Percentiles rank a stretch among this genome's conserved stretches.
phyloP scores from a whole-genome alignment of 2,797 vertebrate genomes.

The Sarcophilus harrisii region DNA sequence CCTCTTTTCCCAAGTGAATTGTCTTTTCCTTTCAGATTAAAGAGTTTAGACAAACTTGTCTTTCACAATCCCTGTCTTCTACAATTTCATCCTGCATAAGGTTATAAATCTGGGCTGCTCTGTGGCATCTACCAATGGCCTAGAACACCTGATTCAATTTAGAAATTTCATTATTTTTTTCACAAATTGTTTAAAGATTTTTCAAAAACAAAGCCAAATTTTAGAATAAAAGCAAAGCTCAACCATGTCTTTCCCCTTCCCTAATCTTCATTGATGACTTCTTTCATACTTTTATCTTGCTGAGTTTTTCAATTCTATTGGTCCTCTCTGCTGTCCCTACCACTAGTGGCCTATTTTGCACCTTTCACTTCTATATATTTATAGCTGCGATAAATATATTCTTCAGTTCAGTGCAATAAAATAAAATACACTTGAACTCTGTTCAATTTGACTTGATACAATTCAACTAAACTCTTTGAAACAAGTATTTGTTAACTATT shows the following conservation, averaged over 20 bases:
- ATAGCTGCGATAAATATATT: conserved; percentile 2
- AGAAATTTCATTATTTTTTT: conserved; percentile 34
- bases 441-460: background rate
- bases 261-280: conserved; percentile 6
- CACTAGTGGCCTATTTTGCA: conserved; percentile 5
- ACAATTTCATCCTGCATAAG: background rate
- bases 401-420: background rate
- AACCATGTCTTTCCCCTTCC: background rate
- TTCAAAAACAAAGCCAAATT: conserved; percentile 38
- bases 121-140: background rate
- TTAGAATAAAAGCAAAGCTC: background rate
- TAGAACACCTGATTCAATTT: conserved; percentile 30
- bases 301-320: background rate
- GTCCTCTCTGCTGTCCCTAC: background rate
- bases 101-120: conserved; percentile 25
- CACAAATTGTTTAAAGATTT: conserved; percentile 37
- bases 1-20: background rate
- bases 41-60: background rate
- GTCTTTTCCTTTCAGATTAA: conserved; percentile 4
- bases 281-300: conserved; percentile 11
- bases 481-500: background rate
- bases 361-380: background rate
- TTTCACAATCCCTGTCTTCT: conserved; percentile 2
- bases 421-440: background rate
- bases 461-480: background rate